These are phyloP conservation scores for Andrena flavipes DNA, from an alignment of 2,888 invertebrate species.

Conservation along the genomic window DNA sequence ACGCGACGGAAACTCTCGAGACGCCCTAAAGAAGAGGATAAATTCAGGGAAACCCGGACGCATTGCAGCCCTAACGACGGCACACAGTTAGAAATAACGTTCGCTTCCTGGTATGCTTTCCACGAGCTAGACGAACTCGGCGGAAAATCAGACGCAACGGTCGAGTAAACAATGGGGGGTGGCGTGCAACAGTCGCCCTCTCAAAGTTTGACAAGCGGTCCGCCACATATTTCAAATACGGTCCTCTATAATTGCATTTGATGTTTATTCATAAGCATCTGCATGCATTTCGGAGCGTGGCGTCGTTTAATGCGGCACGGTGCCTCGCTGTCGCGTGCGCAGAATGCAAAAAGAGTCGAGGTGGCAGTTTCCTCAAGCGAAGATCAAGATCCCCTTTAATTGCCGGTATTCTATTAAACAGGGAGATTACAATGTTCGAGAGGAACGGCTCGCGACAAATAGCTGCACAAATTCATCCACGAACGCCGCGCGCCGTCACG, in stretches of 20 bases:
- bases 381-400: not conserved
- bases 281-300: not conserved
- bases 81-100: constrained; percentile 5
- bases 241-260: constrained; percentile 37
- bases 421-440: too few species aligned
- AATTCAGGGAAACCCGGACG: too few species aligned
- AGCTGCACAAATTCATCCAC: too few species aligned
- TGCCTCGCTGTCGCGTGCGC: too few species aligned
- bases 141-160: not conserved
- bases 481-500: too few species aligned
- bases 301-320: not conserved
- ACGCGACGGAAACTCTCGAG: not conserved
- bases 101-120: not conserved
- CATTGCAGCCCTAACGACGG: too few species aligned
- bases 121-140: not conserved
- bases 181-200: constrained; percentile 22
- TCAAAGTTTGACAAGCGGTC: constrained; percentile 32
- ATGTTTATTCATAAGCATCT: constrained; percentile 51
- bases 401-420: too few species aligned
- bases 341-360: not conserved
- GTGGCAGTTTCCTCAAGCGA: too few species aligned
- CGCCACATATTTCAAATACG: constrained; percentile 22
- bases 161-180: constrained; percentile 30
- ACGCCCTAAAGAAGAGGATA: too few species aligned
- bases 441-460: too few species aligned